Conservation (phyloP, 2,888 invertebrate species). For the Mystacides longicornis region DNA sequence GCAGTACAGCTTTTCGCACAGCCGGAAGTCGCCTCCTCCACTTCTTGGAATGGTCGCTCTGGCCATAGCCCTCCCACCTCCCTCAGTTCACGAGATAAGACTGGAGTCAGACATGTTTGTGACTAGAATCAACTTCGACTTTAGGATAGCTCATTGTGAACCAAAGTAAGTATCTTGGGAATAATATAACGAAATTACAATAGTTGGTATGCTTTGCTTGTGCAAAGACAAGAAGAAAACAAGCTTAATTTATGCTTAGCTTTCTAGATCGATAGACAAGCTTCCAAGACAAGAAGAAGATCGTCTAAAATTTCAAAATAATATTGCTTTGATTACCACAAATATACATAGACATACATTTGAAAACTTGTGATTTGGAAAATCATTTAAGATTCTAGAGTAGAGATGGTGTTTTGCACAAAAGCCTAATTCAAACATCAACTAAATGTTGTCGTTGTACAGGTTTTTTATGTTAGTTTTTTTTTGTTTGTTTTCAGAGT, state of each 20-base stretch:
- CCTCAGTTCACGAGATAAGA: conserved; percentile 93
- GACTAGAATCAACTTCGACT: conserved; percentile 90
- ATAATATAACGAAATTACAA: too few relatives aligned
- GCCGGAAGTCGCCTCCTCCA: conserved; percentile 79
- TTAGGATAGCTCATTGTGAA: conserved; percentile 95
- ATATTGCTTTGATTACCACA: too few relatives aligned
- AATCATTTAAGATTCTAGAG: too few relatives aligned
- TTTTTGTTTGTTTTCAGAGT: conserved; percentile 55
- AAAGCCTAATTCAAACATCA: too few relatives aligned
- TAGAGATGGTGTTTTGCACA: too few relatives aligned
- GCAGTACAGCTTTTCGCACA: conserved; percentile 87
- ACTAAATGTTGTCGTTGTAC: too few relatives aligned
- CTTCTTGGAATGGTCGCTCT: conserved; percentile 90
- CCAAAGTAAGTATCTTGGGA: conserved; percentile 79
- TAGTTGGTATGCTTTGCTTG: too few relatives aligned
- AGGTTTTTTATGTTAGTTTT: too few relatives aligned
- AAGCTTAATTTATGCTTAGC: neutral
- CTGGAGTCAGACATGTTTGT: conserved; percentile 95
- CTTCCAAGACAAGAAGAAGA: neutral
- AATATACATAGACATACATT: too few relatives aligned
- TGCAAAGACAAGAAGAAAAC: too few relatives aligned
- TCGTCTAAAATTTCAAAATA: too few relatives aligned
- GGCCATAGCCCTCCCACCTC: conserved; percentile 93
- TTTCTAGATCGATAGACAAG: neutral
- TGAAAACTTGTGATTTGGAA: too few relatives aligned